Evolutionary conservation across 1,140 invertebrate species (phyloP), one percentile per base, ranked within the genome.

Genomic region (Diplogasteroides magnus): DNA sequence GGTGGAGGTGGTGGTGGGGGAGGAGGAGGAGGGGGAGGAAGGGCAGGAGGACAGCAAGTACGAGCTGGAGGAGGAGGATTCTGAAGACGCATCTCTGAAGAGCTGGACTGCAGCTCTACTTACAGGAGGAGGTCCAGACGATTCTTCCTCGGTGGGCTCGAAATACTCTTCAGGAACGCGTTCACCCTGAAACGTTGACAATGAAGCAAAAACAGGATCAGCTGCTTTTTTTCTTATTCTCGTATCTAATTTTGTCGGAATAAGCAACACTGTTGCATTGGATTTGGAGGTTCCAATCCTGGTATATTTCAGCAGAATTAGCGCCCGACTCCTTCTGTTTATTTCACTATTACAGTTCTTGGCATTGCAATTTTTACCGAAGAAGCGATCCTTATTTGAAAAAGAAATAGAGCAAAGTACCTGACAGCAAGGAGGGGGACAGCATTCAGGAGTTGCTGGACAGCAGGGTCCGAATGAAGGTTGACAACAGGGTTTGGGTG

Each of bases 401-500:
- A n/a, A n/a, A n/a, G n/a, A n/a, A n/a, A n/a, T n/a, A n/a, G n/a
- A n/a, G n/a, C n/a, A n/a, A n/a, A 48, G 6, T n/a, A 72, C 72
- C 25, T 76, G 31, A 48, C 76, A 77, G 31, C 76, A 77, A 1
- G 68, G 68, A 60, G 72, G 77, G 14, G 74, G 70, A 64, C 76
- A 77, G 37, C 76, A 77, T 61, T 77, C 77, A 0, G 71, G 76
- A 1, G 72, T 68, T 15, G 76, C 76, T 2, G 76, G 76, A 55
- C 76, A 77, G 31, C 76, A 77, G 6, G 76, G 76, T 6, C 76
- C 76, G 60, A 68, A 77, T 3, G 75, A 69, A 6, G 76, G 76
- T 37, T 74, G 72, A 48, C 76, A 77, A 61, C 76, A 77, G 6
- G 76, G 76, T 56, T 77, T 77, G n/a, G 76, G 76, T 31, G 76